Conservation (phyloP, 2,113 vertebrate species). For the Mormyrus lacerda region DNA sequence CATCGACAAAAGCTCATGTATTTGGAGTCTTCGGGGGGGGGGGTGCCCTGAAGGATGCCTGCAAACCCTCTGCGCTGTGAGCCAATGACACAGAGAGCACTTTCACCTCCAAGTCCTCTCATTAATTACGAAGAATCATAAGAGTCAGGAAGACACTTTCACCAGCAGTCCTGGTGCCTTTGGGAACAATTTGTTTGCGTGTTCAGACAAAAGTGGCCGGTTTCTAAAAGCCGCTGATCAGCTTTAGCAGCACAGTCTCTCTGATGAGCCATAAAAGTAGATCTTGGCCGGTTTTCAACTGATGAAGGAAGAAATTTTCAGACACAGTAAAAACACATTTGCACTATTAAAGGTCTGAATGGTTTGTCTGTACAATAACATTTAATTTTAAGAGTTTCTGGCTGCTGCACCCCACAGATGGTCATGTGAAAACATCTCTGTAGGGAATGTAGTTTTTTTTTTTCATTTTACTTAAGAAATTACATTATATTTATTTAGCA, state of each 20-base stretch:
- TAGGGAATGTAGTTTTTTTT: background rate
- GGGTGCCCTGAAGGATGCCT: background rate
- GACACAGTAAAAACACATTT: background rate
- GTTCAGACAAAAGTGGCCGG: constrained; percentile 22
- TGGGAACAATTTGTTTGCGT: constrained; percentile 37
- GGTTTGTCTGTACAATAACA: background rate
- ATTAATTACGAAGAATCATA: background rate
- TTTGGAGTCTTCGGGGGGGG: background rate
- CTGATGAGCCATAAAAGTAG: background rate
- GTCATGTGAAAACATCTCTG: background rate
- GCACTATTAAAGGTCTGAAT: background rate
- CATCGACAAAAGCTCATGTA: background rate
- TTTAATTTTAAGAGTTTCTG: background rate
- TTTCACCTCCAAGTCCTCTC: background rate
- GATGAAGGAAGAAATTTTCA: background rate
- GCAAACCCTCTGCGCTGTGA: constrained; percentile 31
- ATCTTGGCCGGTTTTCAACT: background rate
- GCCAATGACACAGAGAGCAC: background rate
- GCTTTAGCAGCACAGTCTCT: background rate
- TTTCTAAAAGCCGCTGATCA: background rate
- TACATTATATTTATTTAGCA: background rate
- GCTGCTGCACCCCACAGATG: background rate
- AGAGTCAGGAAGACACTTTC: background rate
- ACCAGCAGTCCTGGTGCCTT: background rate
- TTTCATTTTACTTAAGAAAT: background rate